Conservation (phyloP, 2,888 invertebrate genomes). For the Acleris holmiana region DNA sequence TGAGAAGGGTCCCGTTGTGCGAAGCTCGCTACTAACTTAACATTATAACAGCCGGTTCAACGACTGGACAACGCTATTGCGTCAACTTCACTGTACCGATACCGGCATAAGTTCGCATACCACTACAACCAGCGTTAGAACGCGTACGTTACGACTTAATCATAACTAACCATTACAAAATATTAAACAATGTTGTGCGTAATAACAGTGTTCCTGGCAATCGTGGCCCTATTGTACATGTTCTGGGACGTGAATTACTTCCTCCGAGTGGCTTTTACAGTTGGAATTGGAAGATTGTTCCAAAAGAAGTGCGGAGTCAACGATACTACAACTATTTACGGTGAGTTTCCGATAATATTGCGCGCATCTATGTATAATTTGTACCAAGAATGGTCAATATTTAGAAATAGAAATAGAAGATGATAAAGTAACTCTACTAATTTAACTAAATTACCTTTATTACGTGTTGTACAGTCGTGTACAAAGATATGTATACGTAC, state of each 20-base stretch:
- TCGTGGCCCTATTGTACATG: slow-evolving; percentile 85
- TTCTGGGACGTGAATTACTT: slow-evolving; percentile 93
- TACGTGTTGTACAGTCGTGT: no score
- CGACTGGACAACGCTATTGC: slow-evolving; percentile 42
- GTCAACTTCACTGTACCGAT: slow-evolving; percentile 19
- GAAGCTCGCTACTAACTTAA: slow-evolving; percentile 43
- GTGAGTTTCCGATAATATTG: slow-evolving; percentile 73
- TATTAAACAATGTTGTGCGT: slow-evolving; percentile 66
- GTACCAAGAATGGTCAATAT: no score
- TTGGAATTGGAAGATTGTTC: slow-evolving; percentile 88
- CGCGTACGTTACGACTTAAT: slow-evolving; percentile 20
- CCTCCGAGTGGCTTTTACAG: slow-evolving; percentile 87
- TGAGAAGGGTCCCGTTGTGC: slow-evolving; percentile 20
- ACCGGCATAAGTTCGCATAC: slow-evolving; percentile 34
- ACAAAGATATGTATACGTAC: no score
- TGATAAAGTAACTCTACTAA: no score
- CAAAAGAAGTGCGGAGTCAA: slow-evolving; percentile 88
- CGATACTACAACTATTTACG: slow-evolving; percentile 89
- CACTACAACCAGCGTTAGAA: slow-evolving; percentile 9
- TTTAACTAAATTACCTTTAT: no score
- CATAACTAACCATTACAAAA: slow-evolving; percentile 3
- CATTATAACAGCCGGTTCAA: slow-evolving; percentile 46
- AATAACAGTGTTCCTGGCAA: slow-evolving; percentile 65
- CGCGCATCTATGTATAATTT: no score
- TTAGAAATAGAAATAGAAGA: no score